Evolutionary conservation across 1,140 invertebrate genomes (phyloP), one percentile per base, ranked within the genome.

Genomic region (Scaptomyza graminum): DNA sequence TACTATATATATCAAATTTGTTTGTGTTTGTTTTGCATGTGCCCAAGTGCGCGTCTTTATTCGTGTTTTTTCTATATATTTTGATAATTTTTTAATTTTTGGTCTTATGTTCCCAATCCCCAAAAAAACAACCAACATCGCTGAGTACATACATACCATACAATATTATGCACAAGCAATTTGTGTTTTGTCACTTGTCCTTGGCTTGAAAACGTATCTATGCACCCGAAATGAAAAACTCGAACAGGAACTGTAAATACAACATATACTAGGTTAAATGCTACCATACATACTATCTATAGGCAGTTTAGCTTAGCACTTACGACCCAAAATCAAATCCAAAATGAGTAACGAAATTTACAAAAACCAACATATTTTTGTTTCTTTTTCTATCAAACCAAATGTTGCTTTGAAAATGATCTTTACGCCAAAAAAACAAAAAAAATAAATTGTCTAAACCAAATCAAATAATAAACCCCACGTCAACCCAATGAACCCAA

Each of bases 1-100:
- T 39, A 46, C 7, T 54, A 43, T 50, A 51, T 49, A 47, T 49
- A 51, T 16, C 74, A 56, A 65, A 82, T 82, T 76, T 85, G 83
- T 85, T 83, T 88, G 83, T 88, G 83, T 88, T 87, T 88, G 83
- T 88, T 88, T 83, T 88, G 83, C 83, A 88, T 88, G 83, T 88
- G 83, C 79, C 71, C 75, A 57, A 34, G 82, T 79, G 79, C 69
- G 73, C 63, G 71, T 78, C 64, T 65, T 46, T 66, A 5, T 51
- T 46, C 37, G 46, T 65, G 61, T 55, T 65, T 50, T 41, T 52
- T n/a, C 37, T 12, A 41, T 41, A 46, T 63, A 54, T 69, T 43
- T 63, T 55, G 66, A 31, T 57, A 57, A 25, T 18, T 28, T 46
- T 46, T 39, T 18, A 39, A 57, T 57, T 28, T 56, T 57, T 57